Percentiles rank a stretch among this genome's conserved stretches.
Conservation (phyloP, 2,888 invertebrate genomes). For the Drosophila rubida region DNA sequence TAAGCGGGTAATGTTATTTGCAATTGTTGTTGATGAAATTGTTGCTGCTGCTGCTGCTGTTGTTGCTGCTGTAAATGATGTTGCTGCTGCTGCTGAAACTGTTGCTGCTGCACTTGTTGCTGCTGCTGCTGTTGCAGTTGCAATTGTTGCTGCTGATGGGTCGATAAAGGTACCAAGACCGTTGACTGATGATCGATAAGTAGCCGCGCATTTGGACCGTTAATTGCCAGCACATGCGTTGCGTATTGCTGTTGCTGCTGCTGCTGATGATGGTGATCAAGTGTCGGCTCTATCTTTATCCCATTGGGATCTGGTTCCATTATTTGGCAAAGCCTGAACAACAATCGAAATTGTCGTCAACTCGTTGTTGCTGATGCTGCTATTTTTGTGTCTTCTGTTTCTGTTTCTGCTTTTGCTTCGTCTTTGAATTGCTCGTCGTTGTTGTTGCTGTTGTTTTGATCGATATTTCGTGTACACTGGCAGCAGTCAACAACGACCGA, state of each 20-base stretch:
- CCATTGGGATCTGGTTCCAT: conserved; percentile 85
- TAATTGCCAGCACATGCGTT: conserved; percentile 83
- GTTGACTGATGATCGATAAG: conserved; percentile 84
- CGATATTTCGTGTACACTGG: conserved; percentile 14
- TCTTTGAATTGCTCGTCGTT: neutral
- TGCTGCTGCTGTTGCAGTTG: conserved; percentile 66
- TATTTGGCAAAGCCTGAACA: conserved; percentile 79
- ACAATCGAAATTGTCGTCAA: conserved; percentile 79
- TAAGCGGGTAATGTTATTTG: conserved; percentile 76
- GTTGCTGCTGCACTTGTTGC: conserved; percentile 71
- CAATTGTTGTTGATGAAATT: conserved; percentile 78
- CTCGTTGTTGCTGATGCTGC: conserved; percentile 24
- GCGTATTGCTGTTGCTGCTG: conserved; percentile 82
- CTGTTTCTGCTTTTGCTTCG: neutral
- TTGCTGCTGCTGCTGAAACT: conserved; percentile 73
- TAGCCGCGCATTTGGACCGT: conserved; percentile 83
- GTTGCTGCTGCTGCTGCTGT: conserved; percentile 72
- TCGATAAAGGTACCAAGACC: conserved; percentile 82
- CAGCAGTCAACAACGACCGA: conserved; percentile 54
- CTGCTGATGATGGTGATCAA: conserved; percentile 82
- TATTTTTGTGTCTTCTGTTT: neutral
- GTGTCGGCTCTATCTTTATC: conserved; percentile 84
- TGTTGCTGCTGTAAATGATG: conserved; percentile 69
- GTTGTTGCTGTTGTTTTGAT: conserved; percentile 7
- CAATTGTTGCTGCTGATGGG: conserved; percentile 77